phyloP scores from a whole-genome alignment of 2,888 invertebrate species.

The Timema podura region DNA sequence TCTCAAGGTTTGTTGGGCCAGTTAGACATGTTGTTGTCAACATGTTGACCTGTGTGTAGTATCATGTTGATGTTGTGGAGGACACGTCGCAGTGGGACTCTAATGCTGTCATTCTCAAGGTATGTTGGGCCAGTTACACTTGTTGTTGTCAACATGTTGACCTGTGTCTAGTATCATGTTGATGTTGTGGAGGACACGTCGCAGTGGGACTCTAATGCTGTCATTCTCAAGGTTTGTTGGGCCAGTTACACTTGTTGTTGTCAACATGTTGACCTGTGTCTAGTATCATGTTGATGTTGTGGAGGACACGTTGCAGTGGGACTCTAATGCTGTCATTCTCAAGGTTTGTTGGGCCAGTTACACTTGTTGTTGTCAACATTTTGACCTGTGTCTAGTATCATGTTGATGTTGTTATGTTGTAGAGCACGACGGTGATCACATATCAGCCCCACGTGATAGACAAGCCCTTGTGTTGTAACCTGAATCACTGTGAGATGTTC shows the following conservation, averaged over 20 bases:
- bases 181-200: slow-evolving; percentile 90
- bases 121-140: slow-evolving; percentile 40
- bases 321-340: slow-evolving; percentile 91
- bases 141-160: slow-evolving; percentile 21
- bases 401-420: slow-evolving; percentile 35
- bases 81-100: slow-evolving; percentile 84
- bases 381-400: background rate
- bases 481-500: slow-evolving; percentile 89
- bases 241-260: background rate
- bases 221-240: slow-evolving; percentile 69
- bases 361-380: slow-evolving; percentile 18
- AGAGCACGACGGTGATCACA: slow-evolving; percentile 84
- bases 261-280: too few relatives aligned
- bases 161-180: too few relatives aligned
- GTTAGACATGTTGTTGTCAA: slow-evolving; percentile 15
- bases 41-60: too few relatives aligned
- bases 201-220: slow-evolving; percentile 85
- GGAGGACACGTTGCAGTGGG: slow-evolving; percentile 81
- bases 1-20: slow-evolving; percentile 55
- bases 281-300: slow-evolving; percentile 90
- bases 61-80: slow-evolving; percentile 90
- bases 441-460: slow-evolving; percentile 65
- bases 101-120: slow-evolving; percentile 87
- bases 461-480: slow-evolving; percentile 78
- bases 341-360: slow-evolving; percentile 60